Base-by-base conservation (phyloP, 2,797 vertebrate genomes). In the Thaleichthys pacificus region DNA sequence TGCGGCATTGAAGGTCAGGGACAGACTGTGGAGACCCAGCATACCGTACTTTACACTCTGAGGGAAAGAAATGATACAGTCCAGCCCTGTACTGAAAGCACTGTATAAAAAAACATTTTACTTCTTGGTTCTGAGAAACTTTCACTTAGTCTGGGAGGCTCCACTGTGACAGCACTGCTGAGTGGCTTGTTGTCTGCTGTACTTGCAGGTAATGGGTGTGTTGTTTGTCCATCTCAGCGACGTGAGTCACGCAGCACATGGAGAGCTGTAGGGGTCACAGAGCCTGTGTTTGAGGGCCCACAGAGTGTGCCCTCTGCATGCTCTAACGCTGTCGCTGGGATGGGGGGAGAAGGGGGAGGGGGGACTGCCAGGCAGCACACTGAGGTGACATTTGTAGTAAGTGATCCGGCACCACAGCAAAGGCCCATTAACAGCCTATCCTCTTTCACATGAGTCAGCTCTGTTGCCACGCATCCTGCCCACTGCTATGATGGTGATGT, bases 371-470 rank as follows among this genome's bases (percentile, higher is more conserved):
- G 51, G 51, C 51, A 73, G 81, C 69, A 58, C 77, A 76, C 81
- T 21, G 73, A 77, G 84, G 78, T 93, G 89, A 91, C 89, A 90
- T 90, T 91, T 86, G 75, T 82, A 88, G 85, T 78, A 85, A 90
- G 80, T 86, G 86, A 90, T 89, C 86, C 68, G 57, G 60, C 73
- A 76, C 72, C 88, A 81, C 84, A 80, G 76, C 87, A 88, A 77
- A 89, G 84, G 73, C 75, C 80, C 73, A 75, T 87, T 89, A 91
- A 89, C 84, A 80, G 80, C 68, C 77, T 77, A 80, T 81, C 84
- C 68, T 30, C 74, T 87, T 87, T 83, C 75, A 79, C 72, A 71
- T 75, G 73, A 80, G 75, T 84, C 79, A 78, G 84, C 75, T 74
- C 2, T 42, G 76, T 77, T 64, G 80, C 75, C 73, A 78, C 71